phyloP scores from a whole-genome alignment of 2,797 vertebrate genomes.

The Macroramphosus scolopax region DNA sequence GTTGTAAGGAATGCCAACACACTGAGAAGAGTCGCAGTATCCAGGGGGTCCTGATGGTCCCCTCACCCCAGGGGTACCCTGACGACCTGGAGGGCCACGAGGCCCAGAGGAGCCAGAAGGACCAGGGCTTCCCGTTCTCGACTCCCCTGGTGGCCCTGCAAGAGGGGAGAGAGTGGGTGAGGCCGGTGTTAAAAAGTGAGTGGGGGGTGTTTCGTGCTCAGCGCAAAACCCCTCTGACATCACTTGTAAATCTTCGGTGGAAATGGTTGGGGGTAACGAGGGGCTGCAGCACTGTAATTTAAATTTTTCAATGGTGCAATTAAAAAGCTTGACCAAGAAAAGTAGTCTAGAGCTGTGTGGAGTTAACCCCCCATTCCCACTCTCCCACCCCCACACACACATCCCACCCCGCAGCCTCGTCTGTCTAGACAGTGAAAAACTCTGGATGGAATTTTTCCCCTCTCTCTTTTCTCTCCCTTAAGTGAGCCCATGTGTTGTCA shows the following conservation, averaged over 20 bases:
- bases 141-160: conserved; percentile 92
- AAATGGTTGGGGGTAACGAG: conserved; percentile 48
- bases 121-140: conserved; percentile 90
- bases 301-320: conserved; percentile 75
- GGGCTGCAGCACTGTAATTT: conserved; percentile 66
- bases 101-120: conserved; percentile 88
- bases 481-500: conserved; percentile 81
- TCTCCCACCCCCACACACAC: conserved; percentile 44
- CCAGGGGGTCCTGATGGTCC: conserved; percentile 93
- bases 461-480: conserved; percentile 54
- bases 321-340: conserved; percentile 61
- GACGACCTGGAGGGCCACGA: conserved; percentile 91
- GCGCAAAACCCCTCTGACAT: conserved; percentile 56
- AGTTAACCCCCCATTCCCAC: conserved; percentile 62
- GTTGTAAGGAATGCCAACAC: conserved; percentile 98
- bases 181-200: conserved; percentile 2
- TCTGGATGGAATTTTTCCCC: conserved; percentile 77
- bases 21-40: conserved; percentile 98
- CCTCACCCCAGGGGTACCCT: conserved; percentile 89
- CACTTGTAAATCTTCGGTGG: conserved; percentile 51
- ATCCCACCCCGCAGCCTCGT: conserved; percentile 55
- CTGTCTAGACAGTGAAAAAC: conserved; percentile 78
- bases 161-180: conserved; percentile 16
- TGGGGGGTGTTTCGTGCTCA: conserved; percentile 16
- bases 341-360: conserved; percentile 45